These are phyloP conservation scores for Drosophila prostipennis DNA, from an alignment of 2,888 invertebrate species.

Conservation along the genomic window DNA sequence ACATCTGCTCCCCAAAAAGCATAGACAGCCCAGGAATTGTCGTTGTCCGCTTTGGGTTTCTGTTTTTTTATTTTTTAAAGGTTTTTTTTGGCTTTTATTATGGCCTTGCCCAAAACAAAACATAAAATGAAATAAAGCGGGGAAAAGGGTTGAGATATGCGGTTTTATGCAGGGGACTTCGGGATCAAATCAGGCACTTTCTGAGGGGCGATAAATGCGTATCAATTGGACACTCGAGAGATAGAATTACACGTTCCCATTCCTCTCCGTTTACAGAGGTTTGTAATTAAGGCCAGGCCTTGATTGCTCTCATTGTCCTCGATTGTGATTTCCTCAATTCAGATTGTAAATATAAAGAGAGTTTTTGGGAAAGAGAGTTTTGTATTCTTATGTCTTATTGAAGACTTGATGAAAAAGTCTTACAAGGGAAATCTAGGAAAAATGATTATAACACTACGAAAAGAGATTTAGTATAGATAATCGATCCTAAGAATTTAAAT, in stretches of 20 bases:
- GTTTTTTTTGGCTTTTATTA: slow-evolving; percentile 23
- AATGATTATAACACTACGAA: too few species aligned
- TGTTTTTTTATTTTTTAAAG: not conserved
- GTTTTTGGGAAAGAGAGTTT: not conserved
- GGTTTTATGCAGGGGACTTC: slow-evolving; percentile 16
- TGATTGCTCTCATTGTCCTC: slow-evolving; percentile 19
- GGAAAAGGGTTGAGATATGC: slow-evolving; percentile 30
- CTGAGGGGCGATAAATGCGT: slow-evolving; percentile 30
- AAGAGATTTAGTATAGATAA: too few species aligned
- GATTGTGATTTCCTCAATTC: not conserved
- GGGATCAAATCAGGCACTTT: slow-evolving; percentile 11
- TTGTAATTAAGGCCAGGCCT: slow-evolving; percentile 9
- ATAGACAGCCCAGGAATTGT: slow-evolving; percentile 60
- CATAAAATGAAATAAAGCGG: not conserved
- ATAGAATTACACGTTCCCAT: slow-evolving; percentile 21
- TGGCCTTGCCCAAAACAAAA: slow-evolving; percentile 33
- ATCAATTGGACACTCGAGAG: slow-evolving; percentile 30
- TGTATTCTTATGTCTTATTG: not conserved
- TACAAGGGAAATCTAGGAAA: too few species aligned
- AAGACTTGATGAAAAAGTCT: not conserved
- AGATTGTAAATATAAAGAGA: not conserved
- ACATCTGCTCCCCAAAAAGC: slow-evolving; percentile 73
- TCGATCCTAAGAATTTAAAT: too few species aligned
- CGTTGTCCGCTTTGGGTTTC: slow-evolving; percentile 31
- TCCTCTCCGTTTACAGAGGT: slow-evolving; percentile 2